phyloP scores from a whole-genome alignment of 2,888 invertebrate genomes.

The Metellina segmentata region DNA sequence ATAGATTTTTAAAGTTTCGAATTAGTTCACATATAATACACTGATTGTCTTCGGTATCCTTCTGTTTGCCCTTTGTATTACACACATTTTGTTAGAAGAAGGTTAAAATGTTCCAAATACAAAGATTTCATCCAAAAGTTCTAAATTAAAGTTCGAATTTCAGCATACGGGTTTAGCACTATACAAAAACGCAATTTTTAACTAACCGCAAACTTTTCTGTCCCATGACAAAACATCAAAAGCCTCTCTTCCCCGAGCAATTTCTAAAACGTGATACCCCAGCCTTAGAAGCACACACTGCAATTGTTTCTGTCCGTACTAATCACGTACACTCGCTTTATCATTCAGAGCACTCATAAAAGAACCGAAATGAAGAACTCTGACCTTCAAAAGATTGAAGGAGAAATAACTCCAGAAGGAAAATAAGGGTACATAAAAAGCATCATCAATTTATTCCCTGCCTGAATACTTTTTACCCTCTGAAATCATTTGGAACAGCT shows the following conservation, averaged over 20 bases:
- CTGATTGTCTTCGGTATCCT: too few relatives aligned
- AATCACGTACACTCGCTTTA: neutral
- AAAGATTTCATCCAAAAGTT: too few relatives aligned
- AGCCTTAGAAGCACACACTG: neutral
- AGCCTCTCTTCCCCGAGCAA: neutral
- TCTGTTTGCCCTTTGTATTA: too few relatives aligned
- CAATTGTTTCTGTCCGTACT: neutral
- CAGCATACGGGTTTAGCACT: too few relatives aligned
- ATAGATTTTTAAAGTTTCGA: too few relatives aligned
- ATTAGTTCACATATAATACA: too few relatives aligned
- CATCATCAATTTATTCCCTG: constrained; percentile 33
- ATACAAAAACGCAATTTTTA: neutral
- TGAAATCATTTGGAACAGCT: constrained; percentile 58
- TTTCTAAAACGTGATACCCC: neutral
- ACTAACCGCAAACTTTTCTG: neutral
- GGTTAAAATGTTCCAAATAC: too few relatives aligned
- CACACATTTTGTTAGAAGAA: too few relatives aligned
- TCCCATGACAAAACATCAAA: neutral
- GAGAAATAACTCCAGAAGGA: neutral
- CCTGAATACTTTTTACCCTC: neutral
- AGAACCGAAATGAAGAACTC: neutral
- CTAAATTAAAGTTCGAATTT: too few relatives aligned
- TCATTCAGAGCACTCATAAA: neutral
- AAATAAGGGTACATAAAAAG: neutral
- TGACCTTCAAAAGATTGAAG: neutral